Base-by-base conservation (phyloP, 2,113 vertebrate species). In the Cinclus cinclus region DNA sequence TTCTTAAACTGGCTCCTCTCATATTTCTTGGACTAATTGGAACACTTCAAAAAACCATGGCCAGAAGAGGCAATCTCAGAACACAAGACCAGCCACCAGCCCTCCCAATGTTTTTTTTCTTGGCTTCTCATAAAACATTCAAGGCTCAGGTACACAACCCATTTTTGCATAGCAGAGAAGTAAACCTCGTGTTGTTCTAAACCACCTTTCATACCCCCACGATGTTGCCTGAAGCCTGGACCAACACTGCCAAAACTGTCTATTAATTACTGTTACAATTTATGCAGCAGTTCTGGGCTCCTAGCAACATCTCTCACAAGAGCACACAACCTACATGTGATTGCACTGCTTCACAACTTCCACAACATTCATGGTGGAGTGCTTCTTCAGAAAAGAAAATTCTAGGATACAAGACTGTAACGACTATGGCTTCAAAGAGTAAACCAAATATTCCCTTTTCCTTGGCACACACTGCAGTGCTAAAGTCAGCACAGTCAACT, bases 401-500 rank as follows among this genome's bases (percentile, higher is more conserved):
- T 52, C 24, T 65, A 27, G 13, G 52, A 44, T 17, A 41, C 6
- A 27, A 30, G 35, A 7, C 37, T 82, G 13, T 27, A 53, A 86
- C 58, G 18, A 59, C 15, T 42, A 8, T 21, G 5, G 37, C 5
- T 44, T 78, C 69, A 65, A 68, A 37, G 13, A 71, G 37, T n/a
- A 71, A 94, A 78, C 10, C 14, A 41, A 79, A 64, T 42, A 76
- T 35, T 83, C 13, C 27, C 47, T 65, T 55, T 28, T 52, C 68
- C 37, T 58, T 67, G 63, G 24, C 25, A 71, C 19, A 30, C 12
- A 8, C 25, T n/a, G 44, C 39, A 78, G 35, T 35, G 37, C 23
- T 91, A 68, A 90, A 82, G 64, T 50, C 75, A 55, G 50, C 46
- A 74, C 42, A 87, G 44, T 39, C 84, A 78, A 75, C 56, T 94